Conservation (phyloP, 2,113 vertebrate genomes). For the Scartelaos histophorus region DNA sequence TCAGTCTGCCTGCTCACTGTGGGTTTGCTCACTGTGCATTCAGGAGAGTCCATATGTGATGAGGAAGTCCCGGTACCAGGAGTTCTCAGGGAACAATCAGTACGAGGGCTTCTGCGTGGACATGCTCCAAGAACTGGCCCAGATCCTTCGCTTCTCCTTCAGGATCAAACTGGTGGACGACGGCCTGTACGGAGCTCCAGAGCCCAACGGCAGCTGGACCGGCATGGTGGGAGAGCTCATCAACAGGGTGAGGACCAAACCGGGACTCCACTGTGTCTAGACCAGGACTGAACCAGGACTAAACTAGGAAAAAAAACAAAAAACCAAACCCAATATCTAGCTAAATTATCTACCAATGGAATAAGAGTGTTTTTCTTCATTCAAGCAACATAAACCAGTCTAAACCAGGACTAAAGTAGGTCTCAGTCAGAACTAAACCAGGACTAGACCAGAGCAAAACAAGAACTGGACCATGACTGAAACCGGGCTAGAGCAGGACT, state of each 20-base stretch:
- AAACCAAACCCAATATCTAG: no score
- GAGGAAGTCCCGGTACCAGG: conserved; percentile 83
- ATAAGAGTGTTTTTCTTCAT: no score
- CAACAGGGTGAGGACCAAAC: conserved; percentile 79
- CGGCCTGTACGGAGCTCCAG: conserved; percentile 85
- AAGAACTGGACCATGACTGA: no score
- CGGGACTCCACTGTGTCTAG: not conserved
- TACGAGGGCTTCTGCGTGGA: conserved; percentile 94
- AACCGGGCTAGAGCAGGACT: not conserved
- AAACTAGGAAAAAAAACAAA: no score
- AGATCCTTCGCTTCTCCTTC: conserved; percentile 87
- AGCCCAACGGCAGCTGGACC: conserved; percentile 91
- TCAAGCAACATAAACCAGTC: no score
- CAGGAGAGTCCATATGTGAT: conserved; percentile 93
- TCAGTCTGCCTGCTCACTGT: no score
- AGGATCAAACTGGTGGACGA: conserved; percentile 89
- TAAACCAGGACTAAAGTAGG: no score
- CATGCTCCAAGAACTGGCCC: conserved; percentile 87
- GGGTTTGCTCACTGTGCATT: not conserved
- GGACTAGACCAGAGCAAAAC: not conserved
- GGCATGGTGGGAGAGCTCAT: conserved; percentile 95
- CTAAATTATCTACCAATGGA: no score
- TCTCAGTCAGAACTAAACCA: not conserved
- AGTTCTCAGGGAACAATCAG: conserved; percentile 80
- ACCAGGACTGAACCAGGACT: not conserved